Conservation (phyloP, 2,888 invertebrate species). For the Plusia festucae region DNA sequence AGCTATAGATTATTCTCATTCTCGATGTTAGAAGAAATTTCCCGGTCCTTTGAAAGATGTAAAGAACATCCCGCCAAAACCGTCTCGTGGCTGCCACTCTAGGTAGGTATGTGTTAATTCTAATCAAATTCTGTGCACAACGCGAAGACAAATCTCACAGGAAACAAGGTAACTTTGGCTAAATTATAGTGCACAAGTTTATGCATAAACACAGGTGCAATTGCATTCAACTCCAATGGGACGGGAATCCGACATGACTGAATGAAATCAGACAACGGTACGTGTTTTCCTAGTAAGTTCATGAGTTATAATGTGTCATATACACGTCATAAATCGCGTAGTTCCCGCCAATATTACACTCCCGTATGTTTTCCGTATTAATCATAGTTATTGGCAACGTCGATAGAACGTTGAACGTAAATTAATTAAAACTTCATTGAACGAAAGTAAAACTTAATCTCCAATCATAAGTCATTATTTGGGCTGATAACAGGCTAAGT, state of each 20-base stretch:
- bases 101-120: not conserved
- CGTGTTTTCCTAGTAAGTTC: not conserved
- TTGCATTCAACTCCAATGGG: not conserved
- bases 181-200: not conserved
- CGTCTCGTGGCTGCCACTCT: no score
- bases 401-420: not conserved
- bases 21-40: no score
- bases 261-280: not conserved
- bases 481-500: not conserved
- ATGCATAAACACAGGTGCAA: not conserved
- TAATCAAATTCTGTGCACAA: not conserved
- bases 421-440: conserved; percentile 7
- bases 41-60: no score
- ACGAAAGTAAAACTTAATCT: not conserved
- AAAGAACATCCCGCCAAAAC: no score
- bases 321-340: no score
- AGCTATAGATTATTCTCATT: no score
- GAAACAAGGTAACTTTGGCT: not conserved
- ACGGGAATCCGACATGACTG: not conserved
- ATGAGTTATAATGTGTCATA: not conserved
- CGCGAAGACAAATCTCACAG: not conserved
- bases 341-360: not conserved
- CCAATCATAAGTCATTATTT: conserved; percentile 5
- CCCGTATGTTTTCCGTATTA: not conserved
- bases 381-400: conserved; percentile 1